phyloP scores from a whole-genome alignment of 2,797 vertebrate genomes.

The Spondyliosoma cantharus region DNA sequence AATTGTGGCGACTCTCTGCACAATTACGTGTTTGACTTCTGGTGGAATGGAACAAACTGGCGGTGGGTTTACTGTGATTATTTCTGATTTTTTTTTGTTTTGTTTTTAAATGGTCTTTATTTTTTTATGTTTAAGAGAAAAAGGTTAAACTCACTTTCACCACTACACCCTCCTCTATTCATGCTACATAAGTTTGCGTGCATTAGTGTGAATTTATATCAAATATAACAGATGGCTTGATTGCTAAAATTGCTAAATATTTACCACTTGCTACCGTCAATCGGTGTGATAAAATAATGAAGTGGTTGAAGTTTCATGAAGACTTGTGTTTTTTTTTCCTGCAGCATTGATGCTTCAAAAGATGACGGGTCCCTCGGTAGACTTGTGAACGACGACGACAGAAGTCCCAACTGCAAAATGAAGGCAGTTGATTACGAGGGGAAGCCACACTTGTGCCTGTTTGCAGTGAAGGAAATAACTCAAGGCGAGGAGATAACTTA shows the following conservation, averaged over 20 bases:
- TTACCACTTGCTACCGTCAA: neutral
- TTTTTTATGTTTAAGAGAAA: neutral
- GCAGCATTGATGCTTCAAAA: constrained; percentile 57
- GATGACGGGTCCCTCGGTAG: constrained; percentile 53
- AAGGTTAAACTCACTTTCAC: too few relatives aligned
- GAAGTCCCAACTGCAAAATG: constrained; percentile 62
- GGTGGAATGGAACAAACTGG: constrained; percentile 50
- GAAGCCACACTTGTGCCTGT: constrained; percentile 66
- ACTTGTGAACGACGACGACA: constrained; percentile 65
- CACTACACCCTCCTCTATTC: too few relatives aligned
- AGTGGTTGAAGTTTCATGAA: neutral
- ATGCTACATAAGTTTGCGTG: too few relatives aligned
- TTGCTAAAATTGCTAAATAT: neutral
- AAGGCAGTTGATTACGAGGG: constrained; percentile 41
- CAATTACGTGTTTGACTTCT: constrained; percentile 48
- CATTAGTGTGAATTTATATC: neutral
- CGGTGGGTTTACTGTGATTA: constrained; percentile 44
- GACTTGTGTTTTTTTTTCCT: neutral
- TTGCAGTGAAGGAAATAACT: constrained; percentile 53
- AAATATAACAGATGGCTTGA: neutral
- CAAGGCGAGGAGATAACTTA: constrained; percentile 62
- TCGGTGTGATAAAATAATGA: neutral
- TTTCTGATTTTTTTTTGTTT: neutral
- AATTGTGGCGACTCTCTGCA: constrained; percentile 10
- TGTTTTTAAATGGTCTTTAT: neutral